Evolutionary conservation across 2,113 vertebrate species (phyloP).

Genomic region (Acrocephalus kingi): DNA sequence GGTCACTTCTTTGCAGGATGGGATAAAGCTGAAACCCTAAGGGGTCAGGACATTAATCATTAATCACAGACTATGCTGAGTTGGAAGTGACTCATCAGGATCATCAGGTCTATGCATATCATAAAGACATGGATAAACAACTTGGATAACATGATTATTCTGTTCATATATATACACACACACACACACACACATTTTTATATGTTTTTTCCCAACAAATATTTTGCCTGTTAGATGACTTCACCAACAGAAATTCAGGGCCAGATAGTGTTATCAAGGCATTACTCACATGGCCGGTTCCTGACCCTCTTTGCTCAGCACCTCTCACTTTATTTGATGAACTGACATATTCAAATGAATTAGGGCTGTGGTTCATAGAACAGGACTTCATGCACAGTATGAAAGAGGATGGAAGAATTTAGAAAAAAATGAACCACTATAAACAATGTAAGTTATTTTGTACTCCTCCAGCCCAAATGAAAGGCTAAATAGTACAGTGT

Average conservation of each 20-base stretch:
- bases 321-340: background rate
- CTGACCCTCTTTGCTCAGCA: background rate
- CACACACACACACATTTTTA: too few relatives aligned
- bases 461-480: background rate
- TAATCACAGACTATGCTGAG: background rate
- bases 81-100: background rate
- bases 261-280: background rate
- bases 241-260: background rate
- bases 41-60: background rate
- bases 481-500: background rate
- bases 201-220: background rate
- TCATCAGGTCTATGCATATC: background rate
- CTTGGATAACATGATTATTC: background rate
- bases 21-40: background rate
- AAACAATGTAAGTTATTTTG: background rate
- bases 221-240: background rate
- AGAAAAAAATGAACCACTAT: background rate
- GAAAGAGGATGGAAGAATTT: background rate
- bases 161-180: background rate
- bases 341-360: background rate
- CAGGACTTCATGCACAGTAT: background rate
- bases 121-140: background rate
- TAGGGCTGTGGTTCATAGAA: background rate
- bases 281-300: rapidly evolving
- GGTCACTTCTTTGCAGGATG: background rate